Percentiles rank a stretch among this genome's conserved stretches.
Evolutionary conservation across 2,797 vertebrate species (phyloP).

Genomic region (Anguilla anguilla): DNA sequence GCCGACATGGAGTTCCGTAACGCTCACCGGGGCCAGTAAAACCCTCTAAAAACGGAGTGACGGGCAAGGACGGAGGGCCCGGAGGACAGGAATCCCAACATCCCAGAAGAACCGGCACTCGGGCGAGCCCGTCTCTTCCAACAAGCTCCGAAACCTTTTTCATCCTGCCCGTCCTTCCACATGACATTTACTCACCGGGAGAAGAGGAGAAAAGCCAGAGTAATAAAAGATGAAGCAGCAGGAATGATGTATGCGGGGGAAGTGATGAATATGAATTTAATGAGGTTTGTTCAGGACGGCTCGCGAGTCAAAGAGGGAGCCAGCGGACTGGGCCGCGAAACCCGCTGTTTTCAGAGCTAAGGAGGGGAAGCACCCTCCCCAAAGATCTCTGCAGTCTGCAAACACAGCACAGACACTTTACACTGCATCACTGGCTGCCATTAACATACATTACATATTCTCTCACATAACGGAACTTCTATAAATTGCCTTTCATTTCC

Average conservation of each 20-base stretch:
- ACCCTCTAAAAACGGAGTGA: neutral
- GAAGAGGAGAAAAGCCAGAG: neutral
- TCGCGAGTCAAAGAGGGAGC: no score
- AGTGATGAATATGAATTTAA: conserved; percentile 16
- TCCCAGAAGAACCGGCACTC: neutral
- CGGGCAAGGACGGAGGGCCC: neutral
- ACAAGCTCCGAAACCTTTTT: neutral
- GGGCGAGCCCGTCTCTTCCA: neutral
- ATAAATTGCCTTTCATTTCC: neutral
- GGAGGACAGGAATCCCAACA: neutral
- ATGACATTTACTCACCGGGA: neutral
- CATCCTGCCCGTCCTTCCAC: neutral
- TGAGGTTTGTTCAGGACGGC: conserved; percentile 18
- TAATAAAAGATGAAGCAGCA: neutral
- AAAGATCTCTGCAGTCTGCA: neutral
- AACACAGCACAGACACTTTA: neutral
- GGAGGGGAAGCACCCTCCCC: neutral
- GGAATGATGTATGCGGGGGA: neutral
- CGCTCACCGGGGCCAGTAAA: neutral
- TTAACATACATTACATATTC: neutral
- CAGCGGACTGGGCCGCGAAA: neutral
- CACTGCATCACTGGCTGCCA: neutral
- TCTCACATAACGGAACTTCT: neutral
- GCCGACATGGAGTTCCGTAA: neutral
- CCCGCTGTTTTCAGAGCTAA: neutral